Base-by-base conservation (phyloP, 92 coral and sea anemone species). In the Phymanthus crucifer region DNA sequence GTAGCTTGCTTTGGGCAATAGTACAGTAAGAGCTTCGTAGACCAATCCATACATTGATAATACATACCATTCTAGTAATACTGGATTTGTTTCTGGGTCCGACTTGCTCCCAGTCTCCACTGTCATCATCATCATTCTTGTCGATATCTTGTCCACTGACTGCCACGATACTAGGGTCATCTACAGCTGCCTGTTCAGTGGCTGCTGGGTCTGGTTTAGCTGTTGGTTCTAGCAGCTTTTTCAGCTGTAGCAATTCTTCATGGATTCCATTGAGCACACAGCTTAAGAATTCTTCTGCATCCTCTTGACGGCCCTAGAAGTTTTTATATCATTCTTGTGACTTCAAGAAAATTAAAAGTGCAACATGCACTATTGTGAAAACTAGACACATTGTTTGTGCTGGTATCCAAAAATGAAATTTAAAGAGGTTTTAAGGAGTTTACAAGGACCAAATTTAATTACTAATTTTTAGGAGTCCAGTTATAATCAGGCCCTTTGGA, bases 71-170 rank as follows among this genome's bases (percentile, higher is more conserved):
- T 79, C 99, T 91, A n/a, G 99, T 95, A 58, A 95, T 88, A 52
- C 91, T 93, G 21, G 99, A 95, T 82, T 89, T 95, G 88, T 95
- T 95, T 56, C 89, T 89, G 26, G 96, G 99, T 23, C 99, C 99
- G 33, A 95, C 99, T 89, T 95, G 95, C 83, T 95, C 99, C 99
- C 99, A 95, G 88, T 95, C 99, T 21, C 99, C 99, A 68, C 71
- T 83, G 32, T 86, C 91, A 65, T 89, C 89, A 50, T 89, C 89
- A 52, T 91, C 96, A 70, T 75, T 83, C 12, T 52, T 90, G 6
- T 78, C 89, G 6, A 77, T 37, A 17, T 48, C 83, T 61, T 64
- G 80, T 17, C 82, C 85, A n/a, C 64, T 87, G 19, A 74, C 80
- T 32, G 86, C 80, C 10, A 74, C 73, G 21, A 82, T 31, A 45